These are phyloP conservation scores for Ochotona curzoniae DNA, from an alignment of 2,113 vertebrate species.

Conservation along the genomic window DNA sequence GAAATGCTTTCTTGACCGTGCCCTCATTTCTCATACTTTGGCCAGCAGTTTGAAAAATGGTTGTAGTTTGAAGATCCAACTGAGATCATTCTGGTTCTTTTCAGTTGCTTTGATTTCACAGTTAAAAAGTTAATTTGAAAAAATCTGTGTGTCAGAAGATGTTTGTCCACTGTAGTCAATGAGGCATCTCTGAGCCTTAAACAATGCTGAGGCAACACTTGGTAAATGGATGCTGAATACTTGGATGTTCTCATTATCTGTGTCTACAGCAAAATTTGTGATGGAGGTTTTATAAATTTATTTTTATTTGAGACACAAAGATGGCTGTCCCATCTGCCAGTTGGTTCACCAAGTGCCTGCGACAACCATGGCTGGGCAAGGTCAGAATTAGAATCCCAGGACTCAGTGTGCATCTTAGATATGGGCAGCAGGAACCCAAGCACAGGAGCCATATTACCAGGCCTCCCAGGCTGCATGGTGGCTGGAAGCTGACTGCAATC, in stretches of 20 bases:
- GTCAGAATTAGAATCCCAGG: too few relatives aligned
- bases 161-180: slow-evolving; percentile 4
- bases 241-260: background rate
- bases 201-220: background rate
- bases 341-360: too few relatives aligned
- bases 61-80: slow-evolving; percentile 11
- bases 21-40: background rate
- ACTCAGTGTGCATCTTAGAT: too few relatives aligned
- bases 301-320: too few relatives aligned
- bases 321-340: too few relatives aligned
- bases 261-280: background rate
- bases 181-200: background rate
- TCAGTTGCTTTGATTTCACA: slow-evolving; percentile 19
- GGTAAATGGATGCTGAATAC: background rate
- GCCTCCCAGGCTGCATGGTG: too few relatives aligned
- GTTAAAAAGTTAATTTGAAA: background rate
- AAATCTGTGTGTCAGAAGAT: background rate
- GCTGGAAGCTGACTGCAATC: too few relatives aligned
- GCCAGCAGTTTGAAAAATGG: background rate
- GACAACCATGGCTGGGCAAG: too few relatives aligned
- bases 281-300: background rate
- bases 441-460: too few relatives aligned
- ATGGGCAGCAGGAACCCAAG: too few relatives aligned
- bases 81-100: slow-evolving; percentile 13
- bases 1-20: background rate